Evolutionary conservation across 1,140 invertebrate species (phyloP), one percentile per base, ranked within the genome.

Genomic region (Panagrolaimus sp.): DNA sequence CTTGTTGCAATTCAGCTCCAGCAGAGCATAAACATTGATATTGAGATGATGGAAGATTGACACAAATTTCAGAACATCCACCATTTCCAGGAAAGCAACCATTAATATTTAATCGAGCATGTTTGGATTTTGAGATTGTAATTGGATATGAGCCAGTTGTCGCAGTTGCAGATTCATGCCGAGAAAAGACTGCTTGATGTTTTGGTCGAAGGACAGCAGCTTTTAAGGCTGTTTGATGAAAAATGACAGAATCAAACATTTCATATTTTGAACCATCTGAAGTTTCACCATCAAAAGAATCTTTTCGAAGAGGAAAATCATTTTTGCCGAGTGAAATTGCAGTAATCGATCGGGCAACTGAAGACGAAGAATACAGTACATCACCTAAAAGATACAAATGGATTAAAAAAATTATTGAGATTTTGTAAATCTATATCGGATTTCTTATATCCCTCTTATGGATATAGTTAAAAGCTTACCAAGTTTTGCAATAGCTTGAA

Each of bases 61-160:
- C 52, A 48, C 71, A 72, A 63, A 72, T 72, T 15, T 72, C 70
- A 44, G 65, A 26, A 21, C 71, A 72, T 9, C 44, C 71, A n/a
- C 71, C 70, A 55, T 71, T 71, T 15, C 38, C 38, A 32, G 14
- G 65, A 15, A 21, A 28, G 64, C 71, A 72, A 8, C 14, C 24
- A n/a, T 15, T 17, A 6, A 9, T 55, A 58, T 58, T 28, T 1
- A 21, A 10, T 21, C 52, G 15, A 21, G 21, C 10, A 24, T 58
- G 21, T 9, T 21, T n/a, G 0, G 12, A 14, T 21, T 58, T 58
- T 17, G 52, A 28, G 10, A 38, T 38, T 38, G 32, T 38, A 38
- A 38, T 38, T 38, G 32, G 32, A 38, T 38, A n/a, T n/a, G n/a
- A n/a, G 48, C 4, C 32, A 4, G 17, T 26, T 58, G 52, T 28